Base-by-base conservation (phyloP, 2,113 vertebrate species). In the Coptodon rendalli region DNA sequence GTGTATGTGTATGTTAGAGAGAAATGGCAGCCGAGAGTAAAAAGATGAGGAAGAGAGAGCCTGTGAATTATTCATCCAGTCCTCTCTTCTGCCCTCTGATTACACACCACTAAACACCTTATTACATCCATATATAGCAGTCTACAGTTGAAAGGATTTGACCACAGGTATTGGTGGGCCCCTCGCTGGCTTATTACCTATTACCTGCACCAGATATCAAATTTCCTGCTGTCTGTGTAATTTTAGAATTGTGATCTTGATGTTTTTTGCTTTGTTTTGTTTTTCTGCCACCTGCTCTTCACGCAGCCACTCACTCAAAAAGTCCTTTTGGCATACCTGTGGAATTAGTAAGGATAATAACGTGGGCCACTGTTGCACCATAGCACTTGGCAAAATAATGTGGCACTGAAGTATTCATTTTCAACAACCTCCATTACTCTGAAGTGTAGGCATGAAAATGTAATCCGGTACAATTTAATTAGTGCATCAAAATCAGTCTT, bases 51-150 rank as follows among this genome's bases (percentile, higher is more conserved):
- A 34, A 45, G 50, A 52, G 50, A 83, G 45, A 66, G 27, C 36
- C 11, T 71, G 63, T 94, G 89, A 93, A 95, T 94, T 88, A 92
- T 95, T 93, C 87, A 95, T 94, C 68, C 57, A 81, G 59, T 86
- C 66, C 82, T 86, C 71, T 84, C 86, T 79, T 34, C 85, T 66
- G 68, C 90, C 84, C 40, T 91, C 31, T 91, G 89, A 93, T 93
- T 90, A 92, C 92, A 92, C 90, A 90, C 82, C 80, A 63, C 93
- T 91, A 91, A 93, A 92, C 90, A 90, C 68, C 82, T 87, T 90
- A 90, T 93, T 94, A 92, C 91, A 92, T 88, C 84, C 89, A 90
- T 92, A 94, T 90, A 92, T 16, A 54, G 89, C 78, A n/a, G 56
- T 38, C 27, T 79, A 81, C 86, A 87, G 88, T 91, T 92, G 91